Evolutionary conservation across 2,888 invertebrate species (phyloP).

Genomic region (Eledone cirrhosa): DNA sequence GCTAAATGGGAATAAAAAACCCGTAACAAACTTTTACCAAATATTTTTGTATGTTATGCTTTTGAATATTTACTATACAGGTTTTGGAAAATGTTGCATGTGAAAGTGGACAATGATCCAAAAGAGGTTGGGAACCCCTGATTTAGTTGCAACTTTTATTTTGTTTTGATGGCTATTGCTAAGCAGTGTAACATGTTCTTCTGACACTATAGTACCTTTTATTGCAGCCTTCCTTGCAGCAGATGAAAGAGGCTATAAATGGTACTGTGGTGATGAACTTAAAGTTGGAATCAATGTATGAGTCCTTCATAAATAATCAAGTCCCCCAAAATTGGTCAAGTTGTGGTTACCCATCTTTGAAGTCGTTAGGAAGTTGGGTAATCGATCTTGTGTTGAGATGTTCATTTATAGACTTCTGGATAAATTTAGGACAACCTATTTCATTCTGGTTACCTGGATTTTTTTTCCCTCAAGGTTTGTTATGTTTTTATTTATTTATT

Average conservation of each 20-base stretch:
- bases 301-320: constrained; percentile 81
- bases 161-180: no score
- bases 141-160: no score
- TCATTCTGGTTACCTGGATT: constrained; percentile 68
- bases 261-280: constrained; percentile 93
- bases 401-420: constrained; percentile 76
- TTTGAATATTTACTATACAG: no score
- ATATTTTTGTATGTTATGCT: no score
- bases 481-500: background rate
- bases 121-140: no score
- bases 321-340: constrained; percentile 84
- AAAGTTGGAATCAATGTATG: constrained; percentile 82
- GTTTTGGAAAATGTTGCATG: no score
- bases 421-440: constrained; percentile 61
- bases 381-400: constrained; percentile 82
- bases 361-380: constrained; percentile 86
- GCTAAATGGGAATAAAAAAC: no score
- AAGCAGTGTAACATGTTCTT: no score
- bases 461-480: constrained; percentile 67
- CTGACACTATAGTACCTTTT: background rate
- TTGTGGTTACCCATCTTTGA: constrained; percentile 84
- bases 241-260: constrained; percentile 87
- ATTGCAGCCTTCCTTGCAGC: constrained; percentile 73
- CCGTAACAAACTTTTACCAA: no score
- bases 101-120: no score